Evolutionary conservation across 2,113 vertebrate species (phyloP).

Genomic region (Anoplopoma fimbria): DNA sequence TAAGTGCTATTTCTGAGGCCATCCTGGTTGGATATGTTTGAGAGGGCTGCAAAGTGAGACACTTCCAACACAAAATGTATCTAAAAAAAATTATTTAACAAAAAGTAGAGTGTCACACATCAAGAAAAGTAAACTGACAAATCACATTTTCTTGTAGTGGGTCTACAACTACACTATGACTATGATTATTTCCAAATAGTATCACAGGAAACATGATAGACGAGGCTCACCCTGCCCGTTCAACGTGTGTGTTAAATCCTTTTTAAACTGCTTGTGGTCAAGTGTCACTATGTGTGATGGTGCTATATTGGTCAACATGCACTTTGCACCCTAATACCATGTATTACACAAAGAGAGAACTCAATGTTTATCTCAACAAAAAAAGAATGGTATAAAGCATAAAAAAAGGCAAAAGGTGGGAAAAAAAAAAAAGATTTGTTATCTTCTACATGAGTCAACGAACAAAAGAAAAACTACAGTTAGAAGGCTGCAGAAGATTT

Average conservation of each 20-base stretch:
- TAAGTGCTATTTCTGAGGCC: slow-evolving; percentile 64
- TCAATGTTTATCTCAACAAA: neutral
- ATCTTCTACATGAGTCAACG: neutral
- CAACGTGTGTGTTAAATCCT: neutral
- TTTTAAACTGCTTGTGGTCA: slow-evolving; percentile 13
- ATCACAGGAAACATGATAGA: neutral
- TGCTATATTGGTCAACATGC: slow-evolving; percentile 14
- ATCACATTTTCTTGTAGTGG: neutral
- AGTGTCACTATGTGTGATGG: neutral
- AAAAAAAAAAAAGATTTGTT: neutral
- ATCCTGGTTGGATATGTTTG: slow-evolving; percentile 28
- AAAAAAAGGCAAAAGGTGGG: neutral
- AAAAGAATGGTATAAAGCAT: neutral
- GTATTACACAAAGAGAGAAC: neutral
- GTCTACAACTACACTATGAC: neutral
- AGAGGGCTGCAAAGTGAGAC: slow-evolving; percentile 23
- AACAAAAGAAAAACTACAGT: neutral
- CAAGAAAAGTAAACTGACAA: neutral
- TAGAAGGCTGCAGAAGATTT: neutral
- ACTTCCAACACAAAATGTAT: neutral
- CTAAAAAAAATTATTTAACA: neutral
- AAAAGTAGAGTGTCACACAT: neutral
- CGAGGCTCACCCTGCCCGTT: neutral
- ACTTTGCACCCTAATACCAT: slow-evolving; percentile 7
- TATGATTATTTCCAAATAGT: neutral